Base-by-base conservation (phyloP, 2,888 invertebrate species). In the Meteorus cinctellus region DNA sequence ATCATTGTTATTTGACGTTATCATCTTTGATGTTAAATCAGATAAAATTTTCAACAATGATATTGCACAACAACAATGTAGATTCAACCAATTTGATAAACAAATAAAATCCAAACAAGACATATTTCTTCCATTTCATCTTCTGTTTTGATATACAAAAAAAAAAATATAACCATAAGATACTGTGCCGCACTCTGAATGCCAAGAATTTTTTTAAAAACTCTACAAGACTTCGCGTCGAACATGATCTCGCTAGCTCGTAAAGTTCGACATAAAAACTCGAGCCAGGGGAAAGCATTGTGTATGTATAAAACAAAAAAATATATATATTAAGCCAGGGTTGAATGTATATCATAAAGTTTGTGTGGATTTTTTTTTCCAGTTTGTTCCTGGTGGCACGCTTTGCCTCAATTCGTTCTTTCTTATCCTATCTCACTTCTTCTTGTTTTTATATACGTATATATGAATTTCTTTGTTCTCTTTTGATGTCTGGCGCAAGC, bases 121-220 rank as follows among this genome's bases (percentile, higher is more conserved):
- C 41, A 12, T 10, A 41, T 12, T 41, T 8, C 41, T 72, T 27
- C 19, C 16, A 16, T 24, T 19, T 41, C 36, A 31, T n/a, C 41
- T 29, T 72, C n/a, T 71, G 10, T 59, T 70, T 41, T 36, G 27
- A 29, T 59, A 5, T 10, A 16, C 27, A 60, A 60, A 34, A 60
- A 59, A n/a, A 19, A 59, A 70, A 34, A 60, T 72, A 60, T 34
- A 29, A 41, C 4, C 27, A 45, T 63, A n/a, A 8, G 16, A 34
- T 34, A 31, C n/a, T 48, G 3, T n/a, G n/a, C 19, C 4, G 24
- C 24, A 65, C 19, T 34, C 65, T n/a, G 63, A 41, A 72, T 63
- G 72, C 63, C 48, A 63, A 29, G 63, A 72, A 72, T 72, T 72
- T 68, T 55, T 72, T 48, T 27, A n/a, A 63, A 72, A 51, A 41